Base-by-base conservation (phyloP, 1,140 invertebrate species). In the Tribolium madens region DNA sequence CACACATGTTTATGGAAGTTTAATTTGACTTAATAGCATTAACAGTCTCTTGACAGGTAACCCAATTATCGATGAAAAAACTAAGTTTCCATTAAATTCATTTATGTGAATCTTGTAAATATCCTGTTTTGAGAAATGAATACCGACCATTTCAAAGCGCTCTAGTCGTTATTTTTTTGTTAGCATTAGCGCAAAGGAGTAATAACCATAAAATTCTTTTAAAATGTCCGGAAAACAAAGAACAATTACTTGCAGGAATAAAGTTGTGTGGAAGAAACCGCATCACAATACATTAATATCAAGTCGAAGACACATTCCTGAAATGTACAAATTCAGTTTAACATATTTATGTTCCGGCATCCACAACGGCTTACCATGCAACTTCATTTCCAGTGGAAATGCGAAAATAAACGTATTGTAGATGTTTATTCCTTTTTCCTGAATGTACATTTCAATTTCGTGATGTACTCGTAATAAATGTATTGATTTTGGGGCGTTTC, bases 381-480 rank as follows among this genome's bases (percentile, higher is more conserved):
- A 57, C 52, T 57, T 57, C 52, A 57, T 57, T 57, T 57, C 52
- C 52, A 57, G 52, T 42, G 52, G 52, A 57, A 57, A 57, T 57
- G 52, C 18, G 52, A n/a, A 21, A 57, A 57, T 57, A 57, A 57
- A 57, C 18, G 52, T 17, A 57, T 57, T 17, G 52, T 18, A 4
- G 52, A 5, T 5, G 6, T n/a, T 17, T 57, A n/a, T 21, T 15
- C 33, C 33, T 7, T 3, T 2, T 36, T 36, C 33, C 33, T 10
- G 10, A 5, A 36, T 10, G 33, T 42, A 10, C 36, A 42, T 42
- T 42, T 42, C 36, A 42, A 42, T 42, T 42, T 3, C n/a, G n/a
- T 42, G 36, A 42, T 42, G n/a, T 42, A 42, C n/a, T 9, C 36
- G 36, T 17, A 15, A 60, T 60, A 12, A 60, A 18, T 18, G 26